Percentiles rank a stretch among this genome's conserved stretches.
These are phyloP conservation scores for Periophthalmodon schlosseri DNA, from an alignment of 2,113 vertebrate species.

Conservation along the genomic window DNA sequence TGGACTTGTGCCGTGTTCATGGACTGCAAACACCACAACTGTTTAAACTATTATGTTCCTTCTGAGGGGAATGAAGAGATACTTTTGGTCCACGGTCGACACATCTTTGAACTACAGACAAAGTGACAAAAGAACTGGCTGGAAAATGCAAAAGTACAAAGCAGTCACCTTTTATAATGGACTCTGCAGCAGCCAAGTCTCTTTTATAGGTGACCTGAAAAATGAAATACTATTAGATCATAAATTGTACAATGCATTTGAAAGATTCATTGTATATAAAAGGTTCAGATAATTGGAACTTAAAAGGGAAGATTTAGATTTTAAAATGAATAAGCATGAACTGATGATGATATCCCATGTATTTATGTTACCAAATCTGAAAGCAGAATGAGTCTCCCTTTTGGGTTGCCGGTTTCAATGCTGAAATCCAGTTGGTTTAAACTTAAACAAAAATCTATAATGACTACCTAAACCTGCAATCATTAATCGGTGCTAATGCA, in stretches of 20 bases:
- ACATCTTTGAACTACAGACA: conserved; percentile 30
- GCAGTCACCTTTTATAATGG: conserved; percentile 91
- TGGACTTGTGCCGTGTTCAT: conserved; percentile 58
- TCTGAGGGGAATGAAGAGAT: conserved; percentile 44
- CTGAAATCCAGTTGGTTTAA: too few relatives aligned
- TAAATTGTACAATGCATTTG: background rate
- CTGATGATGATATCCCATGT: too few relatives aligned
- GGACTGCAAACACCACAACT: conserved; percentile 44
- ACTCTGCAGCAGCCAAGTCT: conserved; percentile 93
- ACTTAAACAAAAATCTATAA: too few relatives aligned
- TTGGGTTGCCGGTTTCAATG: too few relatives aligned
- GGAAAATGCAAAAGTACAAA: conserved; percentile 9
- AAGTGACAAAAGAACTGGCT: conserved; percentile 48
- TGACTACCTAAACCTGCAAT: too few relatives aligned
- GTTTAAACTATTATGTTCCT: conserved; percentile 27
- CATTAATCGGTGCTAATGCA: too few relatives aligned
- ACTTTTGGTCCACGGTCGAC: conserved; percentile 31
- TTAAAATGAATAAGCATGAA: too few relatives aligned
- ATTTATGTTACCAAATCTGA: too few relatives aligned
- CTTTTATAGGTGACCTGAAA: conserved; percentile 94
- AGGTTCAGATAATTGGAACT: background rate
- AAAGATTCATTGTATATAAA: background rate
- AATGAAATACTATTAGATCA: conserved; percentile 18
- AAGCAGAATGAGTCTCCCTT: too few relatives aligned
- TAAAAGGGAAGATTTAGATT: background rate